Base-by-base conservation (phyloP, 2,797 vertebrate genomes). In the Oryzias dopingdopingensis region DNA sequence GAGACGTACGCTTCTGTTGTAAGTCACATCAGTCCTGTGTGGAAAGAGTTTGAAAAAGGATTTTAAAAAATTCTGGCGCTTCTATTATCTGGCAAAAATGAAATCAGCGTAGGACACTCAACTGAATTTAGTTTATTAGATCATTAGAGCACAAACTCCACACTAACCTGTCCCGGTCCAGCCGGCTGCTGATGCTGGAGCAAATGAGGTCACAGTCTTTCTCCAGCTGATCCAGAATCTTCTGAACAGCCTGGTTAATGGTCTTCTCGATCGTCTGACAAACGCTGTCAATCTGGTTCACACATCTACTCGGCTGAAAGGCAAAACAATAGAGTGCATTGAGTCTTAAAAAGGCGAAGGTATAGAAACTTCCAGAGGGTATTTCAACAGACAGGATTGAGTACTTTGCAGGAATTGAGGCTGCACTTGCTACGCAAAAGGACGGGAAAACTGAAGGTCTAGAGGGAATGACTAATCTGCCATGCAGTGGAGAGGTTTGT, bases 261-360 rank as follows among this genome's bases (percentile, higher is more conserved):
- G 87, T 92, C 78, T 93, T 93, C 85, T 93, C 93, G 41, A 94
- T 91, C 37, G 91, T 93, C 72, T 90, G 84, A 74, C 92, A 94
- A 71, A 93, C 84, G 4, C 79, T 72, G 1, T 92, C 92, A 5
- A 93, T 93, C 83, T 93, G 90, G 82, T 94, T 93, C 81, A 90
- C 87, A 22, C 92, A 93, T 14, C 92, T 88, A 84, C 89, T 92
- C 0, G 88, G 87, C 92, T 93, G 44, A 24, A 79, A 6, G 14
- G 70, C 26, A 67, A 54, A 62, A 17, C 56, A 3, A 72, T 37
- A 17, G 18, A 17, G 6, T 4, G 5, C 23, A 26, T 52, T 66
- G 46, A 18, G 45, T 15, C n/a, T 24, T 8, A 4, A 52, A 52
- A 43, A 20, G 24, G 4, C 14, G 22, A 46, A 56, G 18, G 37